These are phyloP conservation scores for Sebastiscus albofasciatus DNA, from an alignment of 2,797 vertebrate species.

Conservation along the genomic window DNA sequence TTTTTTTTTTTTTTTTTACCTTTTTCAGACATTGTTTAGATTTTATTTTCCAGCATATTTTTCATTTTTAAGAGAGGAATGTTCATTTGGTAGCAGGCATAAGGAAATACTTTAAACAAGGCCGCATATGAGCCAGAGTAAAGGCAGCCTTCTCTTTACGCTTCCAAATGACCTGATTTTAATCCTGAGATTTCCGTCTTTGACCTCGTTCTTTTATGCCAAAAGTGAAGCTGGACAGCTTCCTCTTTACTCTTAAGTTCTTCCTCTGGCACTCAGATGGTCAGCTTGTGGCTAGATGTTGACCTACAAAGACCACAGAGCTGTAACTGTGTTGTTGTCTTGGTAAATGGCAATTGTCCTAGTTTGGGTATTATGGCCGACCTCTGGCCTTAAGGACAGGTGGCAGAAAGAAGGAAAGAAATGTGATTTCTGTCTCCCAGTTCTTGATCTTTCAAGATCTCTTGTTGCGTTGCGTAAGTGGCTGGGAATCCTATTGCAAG, in stretches of 20 bases:
- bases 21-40: too few relatives aligned
- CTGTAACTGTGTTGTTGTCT: slow-evolving; percentile 35
- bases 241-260: not conserved
- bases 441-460: slow-evolving; percentile 13
- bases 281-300: not conserved
- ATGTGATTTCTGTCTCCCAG: not conserved
- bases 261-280: not conserved
- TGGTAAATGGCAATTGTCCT: slow-evolving; percentile 56
- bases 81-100: not conserved
- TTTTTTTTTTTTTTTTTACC: too few relatives aligned
- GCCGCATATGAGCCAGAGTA: not conserved
- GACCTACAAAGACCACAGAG: slow-evolving; percentile 1
- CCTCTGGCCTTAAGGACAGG: slow-evolving; percentile 15
- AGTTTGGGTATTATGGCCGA: slow-evolving; percentile 23
- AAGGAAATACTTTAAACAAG: not conserved
- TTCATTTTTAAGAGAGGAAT: not conserved
- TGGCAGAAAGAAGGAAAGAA: not conserved
- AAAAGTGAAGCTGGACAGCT: not conserved
- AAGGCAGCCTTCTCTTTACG: not conserved
- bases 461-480: not conserved
- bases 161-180: not conserved
- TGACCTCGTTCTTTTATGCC: not conserved
- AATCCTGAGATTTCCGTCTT: slow-evolving; percentile 7
- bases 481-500: slow-evolving; percentile 7
- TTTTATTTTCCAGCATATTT: not conserved